Percentiles rank a stretch among this genome's conserved stretches.
Evolutionary conservation across 2,888 invertebrate genomes (phyloP).

Genomic region (Agrypnus murinus): DNA sequence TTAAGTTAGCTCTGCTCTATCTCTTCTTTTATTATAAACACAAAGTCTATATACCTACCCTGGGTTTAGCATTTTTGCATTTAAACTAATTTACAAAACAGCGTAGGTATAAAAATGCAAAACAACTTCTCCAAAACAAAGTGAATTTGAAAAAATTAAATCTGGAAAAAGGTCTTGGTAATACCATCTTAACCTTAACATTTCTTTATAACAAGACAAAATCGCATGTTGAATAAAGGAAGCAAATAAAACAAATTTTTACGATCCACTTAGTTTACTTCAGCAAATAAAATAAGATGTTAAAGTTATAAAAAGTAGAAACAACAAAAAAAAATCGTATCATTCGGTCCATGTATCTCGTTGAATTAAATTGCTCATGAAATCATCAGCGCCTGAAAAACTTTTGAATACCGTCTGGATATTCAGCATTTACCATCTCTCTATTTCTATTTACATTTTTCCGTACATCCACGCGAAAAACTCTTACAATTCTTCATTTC

Average conservation of each 20-base stretch:
- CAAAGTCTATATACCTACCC: too few relatives aligned
- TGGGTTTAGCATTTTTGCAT: too few relatives aligned
- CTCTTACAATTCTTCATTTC: neutral
- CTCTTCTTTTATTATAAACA: too few relatives aligned
- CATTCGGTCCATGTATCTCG: slow-evolving; percentile 44
- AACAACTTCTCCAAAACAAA: too few relatives aligned
- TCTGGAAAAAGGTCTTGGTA: too few relatives aligned
- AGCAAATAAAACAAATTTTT: slow-evolving; percentile 40
- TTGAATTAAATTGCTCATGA: slow-evolving; percentile 49
- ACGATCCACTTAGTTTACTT: slow-evolving; percentile 41
- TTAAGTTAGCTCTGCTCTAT: too few relatives aligned
- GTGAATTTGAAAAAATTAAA: too few relatives aligned
- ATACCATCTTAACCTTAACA: too few relatives aligned
- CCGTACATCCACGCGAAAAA: neutral
- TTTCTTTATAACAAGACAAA: neutral
- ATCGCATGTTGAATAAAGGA: slow-evolving; percentile 19
- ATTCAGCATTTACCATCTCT: slow-evolving; percentile 15
- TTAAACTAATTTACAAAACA: too few relatives aligned
- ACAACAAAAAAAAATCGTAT: slow-evolving; percentile 46
- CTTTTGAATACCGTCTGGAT: slow-evolving; percentile 29
- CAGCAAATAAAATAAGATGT: slow-evolving; percentile 42
- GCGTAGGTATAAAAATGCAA: too few relatives aligned
- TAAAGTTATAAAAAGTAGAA: slow-evolving; percentile 41
- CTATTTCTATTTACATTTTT: slow-evolving; percentile 32
- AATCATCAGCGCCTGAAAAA: slow-evolving; percentile 46